Evolutionary conservation across 1,140 invertebrate genomes (phyloP).

Genomic region (Protaetia brevitarsis): DNA sequence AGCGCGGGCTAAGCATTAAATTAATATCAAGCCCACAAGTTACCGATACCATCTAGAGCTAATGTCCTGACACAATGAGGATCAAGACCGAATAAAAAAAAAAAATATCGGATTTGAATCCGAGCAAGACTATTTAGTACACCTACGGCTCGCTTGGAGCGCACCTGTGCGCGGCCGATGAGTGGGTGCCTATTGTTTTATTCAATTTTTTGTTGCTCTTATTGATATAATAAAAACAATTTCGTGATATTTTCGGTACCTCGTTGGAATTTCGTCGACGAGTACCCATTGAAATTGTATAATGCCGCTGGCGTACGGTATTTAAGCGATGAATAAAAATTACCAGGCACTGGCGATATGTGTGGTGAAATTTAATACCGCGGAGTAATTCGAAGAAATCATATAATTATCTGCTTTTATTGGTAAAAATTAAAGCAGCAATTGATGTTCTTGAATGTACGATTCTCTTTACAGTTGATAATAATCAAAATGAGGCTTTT

Average conservation of each 20-base stretch:
- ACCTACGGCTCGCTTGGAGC: conserved; percentile 40
- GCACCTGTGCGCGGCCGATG: conserved; percentile 38
- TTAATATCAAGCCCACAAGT: conserved; percentile 45
- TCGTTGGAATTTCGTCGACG: conserved; percentile 3
- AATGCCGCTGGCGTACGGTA: neutral
- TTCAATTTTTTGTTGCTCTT: conserved; percentile 35
- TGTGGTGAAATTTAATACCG: neutral
- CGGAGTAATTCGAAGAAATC: neutral
- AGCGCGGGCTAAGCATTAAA: conserved; percentile 38
- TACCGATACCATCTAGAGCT: conserved; percentile 43
- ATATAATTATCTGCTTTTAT: too few species aligned
- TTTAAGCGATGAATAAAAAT: conserved; percentile 4
- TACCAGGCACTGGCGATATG: neutral
- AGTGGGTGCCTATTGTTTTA: conserved; percentile 44
- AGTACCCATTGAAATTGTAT: neutral
- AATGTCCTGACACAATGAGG: conserved; percentile 46
- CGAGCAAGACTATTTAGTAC: conserved; percentile 45
- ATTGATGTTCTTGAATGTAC: too few species aligned
- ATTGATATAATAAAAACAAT: conserved; percentile 42
- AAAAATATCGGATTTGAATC: conserved; percentile 43
- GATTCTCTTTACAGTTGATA: too few species aligned
- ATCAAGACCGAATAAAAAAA: conserved; percentile 39
- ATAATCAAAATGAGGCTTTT: too few species aligned
- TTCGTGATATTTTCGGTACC: conserved; percentile 26
- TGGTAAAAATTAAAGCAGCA: too few species aligned